Evolutionary conservation across 2,113 vertebrate species (phyloP), one percentile per base, ranked within the genome.

Genomic region (Girardinichthys multiradiatus): DNA sequence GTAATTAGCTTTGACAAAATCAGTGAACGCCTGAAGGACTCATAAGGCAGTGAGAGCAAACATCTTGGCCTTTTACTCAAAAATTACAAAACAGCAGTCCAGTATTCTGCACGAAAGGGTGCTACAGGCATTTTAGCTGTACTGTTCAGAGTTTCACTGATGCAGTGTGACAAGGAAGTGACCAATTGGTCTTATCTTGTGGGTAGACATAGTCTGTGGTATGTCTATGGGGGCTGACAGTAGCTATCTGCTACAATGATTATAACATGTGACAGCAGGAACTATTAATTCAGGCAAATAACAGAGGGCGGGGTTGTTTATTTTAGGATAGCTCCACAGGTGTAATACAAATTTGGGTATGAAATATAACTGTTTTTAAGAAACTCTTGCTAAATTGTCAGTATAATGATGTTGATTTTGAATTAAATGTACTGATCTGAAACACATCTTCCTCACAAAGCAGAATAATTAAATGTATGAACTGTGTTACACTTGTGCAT

Each of bases 111-210:
- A 74, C 75, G 54, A 67, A 86, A 84, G 83, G 75, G 68, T 80
- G 83, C 79, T 72, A 81, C 72, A 67, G 86, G 86, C 89, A 82
- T 79, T 87, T 91, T 82, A 79, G 84, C 84, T 84, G 79, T 82
- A 81, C 81, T 89, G 72, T 76, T 80, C 72, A 33, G 68, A 69
- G 70, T 85, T 81, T 86, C 64, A 75, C 80, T 89, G 82, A 92
- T 90, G 62, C 80, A 85, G 86, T 87, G 83, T 93, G 93, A 94
- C 91, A 93, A 90, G 84, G 75, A 92, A 87, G 86, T 83, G 86
- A 90, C 90, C 87, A 86, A 78, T 84, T 90, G 89, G 86, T 85
- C 76, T 90, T 82, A 79, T 91, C 89, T 89, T 66, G 81, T 90
- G 82, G 85, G 75, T 33, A 77, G 57, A 64, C 45, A 88, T 83